These are phyloP conservation scores for Steinernema hermaphroditum DNA, from an alignment of 2,888 invertebrate species.

Conservation along the genomic window DNA sequence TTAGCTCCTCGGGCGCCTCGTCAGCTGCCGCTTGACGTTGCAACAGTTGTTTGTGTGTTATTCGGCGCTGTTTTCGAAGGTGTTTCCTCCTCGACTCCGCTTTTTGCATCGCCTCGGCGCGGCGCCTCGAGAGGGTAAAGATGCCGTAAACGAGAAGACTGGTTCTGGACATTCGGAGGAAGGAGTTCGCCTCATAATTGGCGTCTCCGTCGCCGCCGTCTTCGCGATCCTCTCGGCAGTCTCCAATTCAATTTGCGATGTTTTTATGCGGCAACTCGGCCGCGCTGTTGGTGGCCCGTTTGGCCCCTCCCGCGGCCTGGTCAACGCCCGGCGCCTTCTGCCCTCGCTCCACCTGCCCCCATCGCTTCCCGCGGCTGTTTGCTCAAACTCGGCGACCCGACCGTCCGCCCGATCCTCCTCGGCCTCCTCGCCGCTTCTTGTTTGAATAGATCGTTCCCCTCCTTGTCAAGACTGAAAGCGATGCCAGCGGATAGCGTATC, in stretches of 20 bases:
- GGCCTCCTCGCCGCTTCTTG: background rate
- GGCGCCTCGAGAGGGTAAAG: background rate
- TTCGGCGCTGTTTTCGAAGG: background rate
- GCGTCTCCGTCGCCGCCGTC: constrained; percentile 1
- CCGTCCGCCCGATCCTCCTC: constrained; percentile 1
- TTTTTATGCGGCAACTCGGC: constrained; percentile 24
- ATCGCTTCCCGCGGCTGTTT: constrained; percentile 1
- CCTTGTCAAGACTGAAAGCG: constrained; percentile 23
- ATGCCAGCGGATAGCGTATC: constrained; percentile 9
- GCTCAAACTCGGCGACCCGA: constrained; percentile 20
- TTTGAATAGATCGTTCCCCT: constrained; percentile 11
- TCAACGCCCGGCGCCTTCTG: background rate
- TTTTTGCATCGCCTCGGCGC: background rate
- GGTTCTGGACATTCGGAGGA: background rate
- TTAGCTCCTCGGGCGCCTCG: background rate
- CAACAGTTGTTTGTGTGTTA: constrained; percentile 26
- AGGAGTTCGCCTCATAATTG: constrained; percentile 9
- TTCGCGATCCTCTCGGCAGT: background rate
- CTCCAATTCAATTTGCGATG: constrained; percentile 4
- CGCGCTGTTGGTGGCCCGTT: constrained; percentile 11
- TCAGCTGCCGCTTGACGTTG: background rate
- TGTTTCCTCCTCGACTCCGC: background rate
- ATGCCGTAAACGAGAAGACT: background rate
- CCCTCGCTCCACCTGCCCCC: background rate
- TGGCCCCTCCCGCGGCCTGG: background rate